These are phyloP conservation scores for Epizoanthus stellaris DNA, from an alignment of 92 coral and sea anemone genomes.

Conservation along the genomic window DNA sequence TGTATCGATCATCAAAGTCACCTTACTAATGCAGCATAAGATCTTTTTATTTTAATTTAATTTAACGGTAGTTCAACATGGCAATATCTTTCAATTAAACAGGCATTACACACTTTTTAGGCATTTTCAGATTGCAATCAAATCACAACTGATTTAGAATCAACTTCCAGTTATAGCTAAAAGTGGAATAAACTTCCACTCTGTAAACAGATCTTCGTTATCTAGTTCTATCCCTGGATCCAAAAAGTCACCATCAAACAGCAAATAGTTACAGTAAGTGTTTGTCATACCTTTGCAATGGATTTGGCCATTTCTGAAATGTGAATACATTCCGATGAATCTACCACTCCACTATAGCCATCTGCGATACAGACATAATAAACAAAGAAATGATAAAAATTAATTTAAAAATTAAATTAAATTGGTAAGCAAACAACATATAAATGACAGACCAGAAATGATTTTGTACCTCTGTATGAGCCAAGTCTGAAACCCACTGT, in stretches of 20 bases:
- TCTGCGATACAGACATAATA: constrained; percentile 50
- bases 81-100: no score
- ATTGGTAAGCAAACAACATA: neutral
- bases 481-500: constrained; percentile 95
- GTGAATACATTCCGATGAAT: constrained; percentile 89
- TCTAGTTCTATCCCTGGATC: neutral
- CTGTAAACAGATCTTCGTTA: no score
- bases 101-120: neutral
- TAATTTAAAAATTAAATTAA: neutral
- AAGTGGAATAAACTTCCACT: no score
- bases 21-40: no score
- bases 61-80: no score
- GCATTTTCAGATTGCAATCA: neutral
- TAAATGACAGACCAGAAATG: neutral
- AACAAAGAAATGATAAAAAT: neutral
- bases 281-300: constrained; percentile 65
- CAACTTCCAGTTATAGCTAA: neutral
- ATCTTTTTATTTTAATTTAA: no score
- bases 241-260: neutral
- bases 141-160: neutral
- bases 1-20: no score
- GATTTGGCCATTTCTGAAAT: constrained; percentile 84
- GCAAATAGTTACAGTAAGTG: neutral
- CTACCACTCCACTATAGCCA: constrained; percentile 94
- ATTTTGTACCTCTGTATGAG: constrained; percentile 81